These are phyloP conservation scores for Sphinx pinastri DNA, from an alignment of 2,888 invertebrate genomes.

Conservation along the genomic window DNA sequence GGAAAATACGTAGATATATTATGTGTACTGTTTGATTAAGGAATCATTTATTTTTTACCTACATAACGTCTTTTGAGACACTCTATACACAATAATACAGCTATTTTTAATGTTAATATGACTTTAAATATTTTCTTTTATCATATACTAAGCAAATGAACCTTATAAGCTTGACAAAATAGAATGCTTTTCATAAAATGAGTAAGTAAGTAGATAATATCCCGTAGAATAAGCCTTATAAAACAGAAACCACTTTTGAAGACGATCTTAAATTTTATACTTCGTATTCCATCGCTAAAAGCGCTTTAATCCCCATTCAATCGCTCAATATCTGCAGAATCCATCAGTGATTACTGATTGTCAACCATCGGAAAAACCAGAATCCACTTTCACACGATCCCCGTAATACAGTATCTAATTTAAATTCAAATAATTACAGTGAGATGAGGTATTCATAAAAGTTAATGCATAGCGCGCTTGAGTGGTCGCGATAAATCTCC, in stretches of 20 bases:
- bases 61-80: too few relatives aligned
- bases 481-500: slow-evolving; percentile 15
- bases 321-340: background rate
- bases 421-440: slow-evolving; percentile 2
- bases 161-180: too few relatives aligned
- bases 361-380: background rate
- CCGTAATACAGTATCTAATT: background rate
- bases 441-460: slow-evolving; percentile 7
- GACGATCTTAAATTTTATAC: background rate
- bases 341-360: slow-evolving; percentile 1
- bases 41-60: too few relatives aligned
- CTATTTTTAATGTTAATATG: too few relatives aligned
- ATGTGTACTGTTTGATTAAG: too few relatives aligned
- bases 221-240: too few relatives aligned
- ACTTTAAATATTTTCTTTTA: too few relatives aligned
- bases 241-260: background rate
- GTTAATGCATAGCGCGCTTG: slow-evolving; percentile 6
- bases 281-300: background rate
- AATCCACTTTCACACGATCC: slow-evolving; percentile 1
- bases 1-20: too few relatives aligned
- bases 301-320: background rate
- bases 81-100: too few relatives aligned
- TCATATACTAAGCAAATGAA: too few relatives aligned
- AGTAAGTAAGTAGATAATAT: too few relatives aligned
- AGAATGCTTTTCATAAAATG: too few relatives aligned